Evolutionary conservation across 1,140 invertebrate species (phyloP), one percentile per base, ranked within the genome.

Genomic region (Drosophila saltans): DNA sequence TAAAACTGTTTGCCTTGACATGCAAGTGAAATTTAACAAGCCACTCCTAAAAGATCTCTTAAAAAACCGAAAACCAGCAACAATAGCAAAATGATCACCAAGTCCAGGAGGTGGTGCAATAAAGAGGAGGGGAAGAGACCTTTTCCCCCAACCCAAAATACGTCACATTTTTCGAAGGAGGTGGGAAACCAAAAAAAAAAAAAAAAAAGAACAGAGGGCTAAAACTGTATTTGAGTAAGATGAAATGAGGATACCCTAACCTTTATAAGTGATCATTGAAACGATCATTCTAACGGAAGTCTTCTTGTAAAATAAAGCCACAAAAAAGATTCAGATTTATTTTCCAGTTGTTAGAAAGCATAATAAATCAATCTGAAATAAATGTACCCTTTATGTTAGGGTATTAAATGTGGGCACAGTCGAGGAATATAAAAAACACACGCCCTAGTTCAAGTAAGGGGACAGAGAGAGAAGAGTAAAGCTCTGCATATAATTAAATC

Each of bases 11-110:
- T 86, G 78, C 57, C 71, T 75, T 78, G 79, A 86, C 83, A 79
- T 88, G 79, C 83, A 86, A 89, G 84, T 89, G 84, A 89, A 89
- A 89, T 89, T 89, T 89, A 89, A 89, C 84, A 81, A 89, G 84
- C 80, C 84, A 89, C 84, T 89, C 84, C 84, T 84, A 71, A 58
- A 61, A 78, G 77, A 88, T 74, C 45, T 9, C 69, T 66, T 43
- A 5, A 68, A 45, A 21, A 36, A 57, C 39, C 56, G 7, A 4
- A 39, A 72, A 52, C 76, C 24, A 79, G 64, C 68, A 66, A 84
- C 63, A 67, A 70, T 66, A 71, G 62, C 76, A 72, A 84, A 68
- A 79, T 69, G 72, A 67, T 70, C 78, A 72, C 69, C 72, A 79
- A 78, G 83, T 78, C 69, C 69, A 80, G 80, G 77, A 84, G 76